Base-by-base conservation (phyloP, 2,797 vertebrate species). In the Micropoecilia bifurca region DNA sequence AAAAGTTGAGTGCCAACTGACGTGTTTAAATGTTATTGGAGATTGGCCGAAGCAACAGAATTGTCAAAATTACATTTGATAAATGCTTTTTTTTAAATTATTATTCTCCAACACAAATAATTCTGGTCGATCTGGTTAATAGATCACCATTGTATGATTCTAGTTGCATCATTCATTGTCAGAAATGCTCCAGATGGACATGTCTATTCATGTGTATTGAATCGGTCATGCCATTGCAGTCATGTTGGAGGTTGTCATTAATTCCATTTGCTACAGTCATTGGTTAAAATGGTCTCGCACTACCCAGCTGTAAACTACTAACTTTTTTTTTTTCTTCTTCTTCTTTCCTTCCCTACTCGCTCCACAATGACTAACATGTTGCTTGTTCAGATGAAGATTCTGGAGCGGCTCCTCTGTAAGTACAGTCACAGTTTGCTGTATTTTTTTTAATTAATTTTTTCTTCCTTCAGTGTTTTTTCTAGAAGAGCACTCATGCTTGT, bases 341-440 rank as follows among this genome's bases (percentile, higher is more conserved):
- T 4, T 46, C 80, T 20, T 84, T 73, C 6, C 81, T 3, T 69
- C 80, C 8, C 73, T 66, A 12, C 20, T 22, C 28, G 1, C 36
- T 68, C 63, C 4, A 41, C 63, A 66, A 61, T 76, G 43, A 69
- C 22, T 43, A n/a, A 22, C 12, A 41, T 22, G 5, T 3, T 68
- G 25, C 36, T 53, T 39, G 22, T 80, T 55, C 93, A 99, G 98
- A 99, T 79, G 98, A 99, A 0, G 98, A 98, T 92, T 96, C 97
- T 93, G 98, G 98, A 72, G 94, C 97, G 36, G 97, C 97, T 66
- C 98, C 98, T 0, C 93, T 99, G 98, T 99, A 93, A 99, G 98
- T 98, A 87, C 30, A 57, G 0, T 33, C 39, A 7, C 59, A 20
- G 9, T n/a, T 39, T 28, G 20, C 30, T 69, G 39, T 4, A 12